phyloP scores from a whole-genome alignment of 2,797 vertebrate genomes.

The Syngnathus acus region DNA sequence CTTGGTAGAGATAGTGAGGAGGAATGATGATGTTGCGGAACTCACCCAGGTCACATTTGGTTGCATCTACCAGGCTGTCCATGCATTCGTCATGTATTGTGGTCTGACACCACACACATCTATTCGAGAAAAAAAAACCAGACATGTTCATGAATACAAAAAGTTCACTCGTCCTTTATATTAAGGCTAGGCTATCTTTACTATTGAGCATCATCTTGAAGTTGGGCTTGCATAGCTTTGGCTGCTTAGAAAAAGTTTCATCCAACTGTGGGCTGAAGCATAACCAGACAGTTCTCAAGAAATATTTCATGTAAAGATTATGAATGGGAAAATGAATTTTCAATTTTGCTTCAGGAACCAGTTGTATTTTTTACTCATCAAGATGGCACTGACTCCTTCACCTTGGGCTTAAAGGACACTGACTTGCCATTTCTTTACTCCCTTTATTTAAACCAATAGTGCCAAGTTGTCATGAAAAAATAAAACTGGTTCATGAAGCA shows the following conservation, averaged over 20 bases:
- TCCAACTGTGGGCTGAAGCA: not conserved
- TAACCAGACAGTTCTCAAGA: too few relatives aligned
- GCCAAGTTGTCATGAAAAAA: too few relatives aligned
- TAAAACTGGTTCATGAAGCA: too few relatives aligned
- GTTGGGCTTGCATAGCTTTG: not conserved
- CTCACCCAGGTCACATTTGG: constrained; percentile 84
- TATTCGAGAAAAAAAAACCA: constrained; percentile 34
- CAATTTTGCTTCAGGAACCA: too few relatives aligned
- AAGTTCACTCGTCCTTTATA: not conserved
- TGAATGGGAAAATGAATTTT: too few relatives aligned
- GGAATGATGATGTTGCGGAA: constrained; percentile 90
- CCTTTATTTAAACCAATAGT: too few relatives aligned
- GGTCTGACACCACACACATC: constrained; percentile 93
- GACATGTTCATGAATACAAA: too few relatives aligned
- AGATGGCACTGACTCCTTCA: too few relatives aligned
- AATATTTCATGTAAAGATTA: too few relatives aligned
- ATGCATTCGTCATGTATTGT: constrained; percentile 91
- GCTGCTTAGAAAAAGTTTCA: not conserved
- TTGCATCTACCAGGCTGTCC: constrained; percentile 56
- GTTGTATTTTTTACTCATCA: too few relatives aligned
- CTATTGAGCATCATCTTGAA: not conserved
- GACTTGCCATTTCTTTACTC: too few relatives aligned
- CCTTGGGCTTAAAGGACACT: too few relatives aligned
- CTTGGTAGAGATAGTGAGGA: constrained; percentile 79
- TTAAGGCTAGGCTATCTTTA: not conserved